These are phyloP conservation scores for Drosophila micromelanica DNA, from an alignment of 1,140 invertebrate genomes.

Conservation along the genomic window DNA sequence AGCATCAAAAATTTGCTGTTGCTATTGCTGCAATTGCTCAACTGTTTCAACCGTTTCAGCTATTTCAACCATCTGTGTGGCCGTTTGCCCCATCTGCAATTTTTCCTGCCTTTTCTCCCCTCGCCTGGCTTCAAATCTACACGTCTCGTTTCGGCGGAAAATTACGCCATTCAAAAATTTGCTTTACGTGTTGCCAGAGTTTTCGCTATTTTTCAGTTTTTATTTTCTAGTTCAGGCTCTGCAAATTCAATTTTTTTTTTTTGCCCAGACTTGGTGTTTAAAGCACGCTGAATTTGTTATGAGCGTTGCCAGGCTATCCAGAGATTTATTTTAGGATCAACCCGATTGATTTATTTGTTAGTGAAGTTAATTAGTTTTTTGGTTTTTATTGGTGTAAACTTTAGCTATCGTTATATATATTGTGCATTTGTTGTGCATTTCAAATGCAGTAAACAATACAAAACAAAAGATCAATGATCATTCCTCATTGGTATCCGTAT, in stretches of 20 bases:
- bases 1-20: slow-evolving; percentile 47
- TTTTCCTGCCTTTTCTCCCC: neutral
- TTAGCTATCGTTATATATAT: too few relatives aligned
- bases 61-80: slow-evolving; percentile 25
- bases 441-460: slow-evolving; percentile 17
- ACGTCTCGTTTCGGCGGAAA: slow-evolving; percentile 58
- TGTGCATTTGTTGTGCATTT: too few relatives aligned
- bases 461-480: slow-evolving; percentile 69
- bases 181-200: slow-evolving; percentile 55
- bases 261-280: slow-evolving; percentile 35
- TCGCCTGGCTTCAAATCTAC: slow-evolving; percentile 19
- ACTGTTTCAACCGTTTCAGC: slow-evolving; percentile 39
- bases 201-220: slow-evolving; percentile 28
- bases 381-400: too few relatives aligned
- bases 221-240: slow-evolving; percentile 35
- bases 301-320: neutral
- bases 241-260: slow-evolving; percentile 56
- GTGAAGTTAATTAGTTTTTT: neutral
- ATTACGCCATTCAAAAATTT: slow-evolving; percentile 77
- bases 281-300: slow-evolving; percentile 10
- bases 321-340: neutral
- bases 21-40: slow-evolving; percentile 59
- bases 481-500: slow-evolving; percentile 62
- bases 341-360: neutral
- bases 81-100: slow-evolving; percentile 11